These are phyloP conservation scores for Argyresthia albistria DNA, from an alignment of 2,888 invertebrate species.

Conservation along the genomic window DNA sequence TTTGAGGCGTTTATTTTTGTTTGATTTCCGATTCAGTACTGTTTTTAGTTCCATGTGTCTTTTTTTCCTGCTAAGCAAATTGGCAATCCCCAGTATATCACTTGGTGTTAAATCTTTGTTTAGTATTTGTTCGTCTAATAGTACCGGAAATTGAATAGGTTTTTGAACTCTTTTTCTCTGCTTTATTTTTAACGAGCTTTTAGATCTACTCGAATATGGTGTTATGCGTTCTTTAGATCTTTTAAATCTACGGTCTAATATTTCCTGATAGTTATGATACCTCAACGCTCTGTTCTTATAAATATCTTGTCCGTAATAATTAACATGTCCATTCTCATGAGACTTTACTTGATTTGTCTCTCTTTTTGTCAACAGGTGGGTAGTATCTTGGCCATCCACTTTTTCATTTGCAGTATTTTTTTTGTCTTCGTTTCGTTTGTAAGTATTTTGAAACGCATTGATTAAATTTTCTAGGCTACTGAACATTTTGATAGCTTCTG, in stretches of 20 bases:
- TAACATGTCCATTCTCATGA: neutral
- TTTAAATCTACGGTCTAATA: slow-evolving; percentile 20
- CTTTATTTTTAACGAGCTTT: too few relatives aligned
- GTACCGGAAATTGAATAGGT: too few relatives aligned
- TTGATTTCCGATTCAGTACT: too few relatives aligned
- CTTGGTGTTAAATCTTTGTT: too few relatives aligned
- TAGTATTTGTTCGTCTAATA: too few relatives aligned
- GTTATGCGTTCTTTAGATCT: too few relatives aligned
- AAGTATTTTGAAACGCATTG: slow-evolving; percentile 36
- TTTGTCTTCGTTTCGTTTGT: slow-evolving; percentile 15
- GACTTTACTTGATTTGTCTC: neutral
- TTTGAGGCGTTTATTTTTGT: too few relatives aligned
- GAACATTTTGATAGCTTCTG: slow-evolving; percentile 43
- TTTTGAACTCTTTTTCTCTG: too few relatives aligned
- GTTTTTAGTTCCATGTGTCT: too few relatives aligned
- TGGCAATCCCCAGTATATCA: too few relatives aligned
- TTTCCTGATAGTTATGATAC: slow-evolving; percentile 6
- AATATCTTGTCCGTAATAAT: neutral
- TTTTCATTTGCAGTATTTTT: slow-evolving; percentile 3
- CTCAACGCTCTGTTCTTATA: neutral
- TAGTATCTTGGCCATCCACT: neutral
- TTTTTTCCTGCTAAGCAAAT: too few relatives aligned
- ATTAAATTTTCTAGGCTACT: slow-evolving; percentile 44
- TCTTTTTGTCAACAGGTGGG: neutral
- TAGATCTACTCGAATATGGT: too few relatives aligned